phyloP scores from a whole-genome alignment of 2,888 invertebrate species.

The Gymnosoma rotundatum region DNA sequence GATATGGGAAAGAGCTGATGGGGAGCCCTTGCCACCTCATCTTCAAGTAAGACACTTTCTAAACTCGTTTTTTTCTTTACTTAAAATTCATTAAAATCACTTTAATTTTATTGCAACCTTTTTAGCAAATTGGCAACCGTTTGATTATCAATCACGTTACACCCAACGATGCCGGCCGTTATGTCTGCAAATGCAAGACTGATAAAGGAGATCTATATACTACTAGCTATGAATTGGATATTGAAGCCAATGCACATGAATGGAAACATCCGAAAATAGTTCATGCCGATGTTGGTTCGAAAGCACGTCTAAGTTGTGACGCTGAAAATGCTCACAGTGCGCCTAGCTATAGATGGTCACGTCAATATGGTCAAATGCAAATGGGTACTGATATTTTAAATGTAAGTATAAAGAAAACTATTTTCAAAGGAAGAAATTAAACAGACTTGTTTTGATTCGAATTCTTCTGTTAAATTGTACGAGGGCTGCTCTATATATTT shows the following conservation, averaged over 20 bases:
- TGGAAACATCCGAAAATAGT: slow-evolving; percentile 80
- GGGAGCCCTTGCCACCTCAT: slow-evolving; percentile 77
- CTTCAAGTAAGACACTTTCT: slow-evolving; percentile 74
- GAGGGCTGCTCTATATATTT: too few relatives aligned
- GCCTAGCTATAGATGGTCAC: slow-evolving; percentile 79
- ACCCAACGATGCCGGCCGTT: slow-evolving; percentile 91
- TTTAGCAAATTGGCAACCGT: slow-evolving; percentile 81
- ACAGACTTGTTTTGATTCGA: too few relatives aligned
- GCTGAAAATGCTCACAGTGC: slow-evolving; percentile 70
- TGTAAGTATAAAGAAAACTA: slow-evolving; percentile 73
- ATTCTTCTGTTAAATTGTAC: too few relatives aligned
- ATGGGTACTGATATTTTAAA: slow-evolving; percentile 76
- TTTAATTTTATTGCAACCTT: background rate
- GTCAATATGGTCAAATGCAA: slow-evolving; percentile 81
- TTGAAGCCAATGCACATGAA: slow-evolving; percentile 77
- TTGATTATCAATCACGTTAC: slow-evolving; percentile 89
- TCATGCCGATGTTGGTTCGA: slow-evolving; percentile 83
- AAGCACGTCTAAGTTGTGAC: slow-evolving; percentile 87
- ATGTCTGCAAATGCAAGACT: slow-evolving; percentile 89
- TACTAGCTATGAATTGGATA: slow-evolving; percentile 83
- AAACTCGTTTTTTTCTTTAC: background rate
- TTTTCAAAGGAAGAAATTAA: background rate
- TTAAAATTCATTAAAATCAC: background rate
- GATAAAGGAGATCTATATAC: slow-evolving; percentile 83
- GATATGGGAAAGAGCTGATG: slow-evolving; percentile 81